Evolutionary conservation across 2,888 invertebrate genomes (phyloP).

Genomic region (Dastarcus helophoroides): DNA sequence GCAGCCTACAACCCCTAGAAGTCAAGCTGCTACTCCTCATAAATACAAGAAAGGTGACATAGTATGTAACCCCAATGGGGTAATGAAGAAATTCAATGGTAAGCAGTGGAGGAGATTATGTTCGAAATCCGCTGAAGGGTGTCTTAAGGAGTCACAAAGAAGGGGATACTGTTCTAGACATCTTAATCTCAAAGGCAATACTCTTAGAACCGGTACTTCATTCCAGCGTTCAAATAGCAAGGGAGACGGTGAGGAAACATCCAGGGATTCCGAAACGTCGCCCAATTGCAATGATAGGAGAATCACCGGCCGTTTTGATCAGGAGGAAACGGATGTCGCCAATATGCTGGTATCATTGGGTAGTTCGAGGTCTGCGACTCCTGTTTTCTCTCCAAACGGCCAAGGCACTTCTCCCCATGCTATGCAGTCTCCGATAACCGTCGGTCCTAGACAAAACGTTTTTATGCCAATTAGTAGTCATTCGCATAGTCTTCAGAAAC

Average conservation of each 20-base stretch:
- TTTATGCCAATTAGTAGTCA: slow-evolving; percentile 82
- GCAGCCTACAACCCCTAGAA: slow-evolving; percentile 81
- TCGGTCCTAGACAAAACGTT: slow-evolving; percentile 70
- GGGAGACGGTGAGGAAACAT: slow-evolving; percentile 70
- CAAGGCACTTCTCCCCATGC: slow-evolving; percentile 57
- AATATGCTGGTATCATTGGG: slow-evolving; percentile 92
- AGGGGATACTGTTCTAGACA: slow-evolving; percentile 95
- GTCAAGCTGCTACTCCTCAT: slow-evolving; percentile 84
- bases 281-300: slow-evolving; percentile 66
- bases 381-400: slow-evolving; percentile 71
- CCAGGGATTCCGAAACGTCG: slow-evolving; percentile 79
- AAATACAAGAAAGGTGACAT: slow-evolving; percentile 97
- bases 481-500: slow-evolving; percentile 37
- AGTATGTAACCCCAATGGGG: slow-evolving; percentile 85
- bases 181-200: slow-evolving; percentile 75
- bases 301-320: slow-evolving; percentile 75
- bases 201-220: slow-evolving; percentile 36
- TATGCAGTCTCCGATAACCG: slow-evolving; percentile 55
- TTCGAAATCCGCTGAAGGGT: slow-evolving; percentile 63
- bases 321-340: slow-evolving; percentile 93
- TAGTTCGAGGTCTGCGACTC: slow-evolving; percentile 86
- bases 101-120: slow-evolving; percentile 98
- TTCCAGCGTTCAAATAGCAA: slow-evolving; percentile 47
- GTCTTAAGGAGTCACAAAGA: slow-evolving; percentile 93
- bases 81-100: slow-evolving; percentile 98